Conservation (phyloP, 2,797 vertebrate genomes). For the Betta splendens region DNA sequence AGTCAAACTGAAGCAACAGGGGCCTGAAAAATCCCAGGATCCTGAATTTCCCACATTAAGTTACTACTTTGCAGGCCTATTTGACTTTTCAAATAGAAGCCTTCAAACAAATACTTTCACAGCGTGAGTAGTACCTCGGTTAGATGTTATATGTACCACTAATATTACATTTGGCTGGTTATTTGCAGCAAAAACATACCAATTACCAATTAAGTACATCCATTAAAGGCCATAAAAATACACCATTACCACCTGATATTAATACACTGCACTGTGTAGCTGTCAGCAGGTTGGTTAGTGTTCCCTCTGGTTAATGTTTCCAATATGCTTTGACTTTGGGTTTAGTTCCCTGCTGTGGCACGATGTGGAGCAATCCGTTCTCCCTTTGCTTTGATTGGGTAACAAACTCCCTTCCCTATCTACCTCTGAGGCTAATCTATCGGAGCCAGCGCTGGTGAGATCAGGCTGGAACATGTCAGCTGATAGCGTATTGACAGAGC, state of each 20-base stretch:
- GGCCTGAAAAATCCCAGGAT: too few species aligned
- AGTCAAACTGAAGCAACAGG: too few species aligned
- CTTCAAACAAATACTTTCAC: too few species aligned
- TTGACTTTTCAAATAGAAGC: too few species aligned
- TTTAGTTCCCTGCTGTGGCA: slow-evolving; percentile 18
- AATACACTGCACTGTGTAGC: background rate
- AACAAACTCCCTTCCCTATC: slow-evolving; percentile 22
- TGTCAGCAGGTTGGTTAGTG: background rate
- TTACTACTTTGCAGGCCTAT: too few species aligned
- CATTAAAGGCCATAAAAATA: background rate
- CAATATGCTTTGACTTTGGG: slow-evolving; percentile 17
- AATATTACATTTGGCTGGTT: too few species aligned
- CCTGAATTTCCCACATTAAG: too few species aligned
- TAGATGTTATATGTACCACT: too few species aligned
- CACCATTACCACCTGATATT: background rate
- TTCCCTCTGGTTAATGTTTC: slow-evolving; percentile 3
- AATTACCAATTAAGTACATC: too few species aligned
- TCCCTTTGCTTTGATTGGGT: slow-evolving; percentile 15
- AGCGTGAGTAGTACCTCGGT: too few species aligned
- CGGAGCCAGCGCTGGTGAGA: slow-evolving; percentile 30
- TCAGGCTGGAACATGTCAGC: slow-evolving; percentile 63
- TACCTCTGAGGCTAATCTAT: slow-evolving; percentile 49
- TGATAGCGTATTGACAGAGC: slow-evolving; percentile 47
- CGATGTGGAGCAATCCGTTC: slow-evolving; percentile 34
- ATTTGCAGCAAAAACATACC: too few species aligned